Conservation (phyloP, 2,113 vertebrate genomes). For the Nibea albiflora region DNA sequence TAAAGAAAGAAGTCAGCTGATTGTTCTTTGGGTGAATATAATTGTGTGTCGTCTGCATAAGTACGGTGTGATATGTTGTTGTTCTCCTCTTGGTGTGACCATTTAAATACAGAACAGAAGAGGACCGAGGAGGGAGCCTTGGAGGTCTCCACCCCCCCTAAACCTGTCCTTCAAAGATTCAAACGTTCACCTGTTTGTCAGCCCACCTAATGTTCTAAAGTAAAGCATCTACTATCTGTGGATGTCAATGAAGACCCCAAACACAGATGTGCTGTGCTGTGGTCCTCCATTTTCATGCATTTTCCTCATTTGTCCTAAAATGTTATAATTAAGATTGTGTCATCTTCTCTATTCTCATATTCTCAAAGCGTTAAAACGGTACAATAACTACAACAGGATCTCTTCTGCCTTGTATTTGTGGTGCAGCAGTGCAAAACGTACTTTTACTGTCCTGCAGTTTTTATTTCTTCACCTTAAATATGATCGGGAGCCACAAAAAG, state of each 20-base stretch:
- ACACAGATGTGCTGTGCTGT: background rate
- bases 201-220: background rate
- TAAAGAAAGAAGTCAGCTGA: too few relatives aligned
- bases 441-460: too few relatives aligned
- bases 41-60: background rate
- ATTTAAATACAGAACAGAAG: background rate
- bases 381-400: background rate
- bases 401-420: background rate
- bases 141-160: background rate
- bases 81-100: background rate
- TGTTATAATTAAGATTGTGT: background rate
- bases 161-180: background rate
- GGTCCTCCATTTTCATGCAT: background rate
- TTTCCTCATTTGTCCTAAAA: background rate
- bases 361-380: background rate
- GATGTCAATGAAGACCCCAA: too few relatives aligned
- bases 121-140: background rate
- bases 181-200: too few relatives aligned
- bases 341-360: background rate
- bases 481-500: too few relatives aligned
- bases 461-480: background rate
- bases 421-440: background rate
- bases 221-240: too few relatives aligned
- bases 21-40: too few relatives aligned
- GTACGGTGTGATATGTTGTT: background rate